Evolutionary conservation across 2,113 vertebrate genomes (phyloP), one percentile per base, ranked within the genome.

Genomic region (Barnardius zonarius): DNA sequence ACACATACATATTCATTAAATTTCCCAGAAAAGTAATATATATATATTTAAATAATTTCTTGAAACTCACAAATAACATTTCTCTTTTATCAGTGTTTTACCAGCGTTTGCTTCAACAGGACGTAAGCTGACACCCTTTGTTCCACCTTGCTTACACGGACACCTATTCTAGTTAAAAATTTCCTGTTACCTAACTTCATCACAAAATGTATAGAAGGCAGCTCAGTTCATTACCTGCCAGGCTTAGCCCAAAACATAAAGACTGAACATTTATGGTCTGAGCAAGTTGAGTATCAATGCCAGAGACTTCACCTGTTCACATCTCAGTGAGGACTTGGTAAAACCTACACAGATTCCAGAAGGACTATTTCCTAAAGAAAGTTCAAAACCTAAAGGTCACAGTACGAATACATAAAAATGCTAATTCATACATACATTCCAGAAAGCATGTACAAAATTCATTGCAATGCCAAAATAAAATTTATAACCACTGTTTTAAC

Each of bases 371-470:
- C 54, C 54, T 74, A 39, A 88, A 66, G 54, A 83, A 94, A 93
- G 41, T 92, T 90, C 70, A 86, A 86, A 86, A 72, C 7, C 68
- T 92, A 86, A 90, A 94, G 90, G 88, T 92, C 90, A 93, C 5
- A 68, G 74, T 88, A 70, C 48, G 63, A 94, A 94, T 83, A 86
- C 35, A 86, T 41, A 80, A 94, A 94, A 95, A 93, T 88, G 87
- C 41, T 95, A 95, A 96, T 91, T 70, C 27, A 80, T 12, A 51
- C 41, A 85, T 77, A 66, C 67, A 67, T 94, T 88, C 82, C 46
- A 79, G 87, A 91, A 90, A 52, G 35, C 83, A 94, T 83, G 33
- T 72, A 88, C 28, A 59, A 52, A 93, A 95, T 92, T 94, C 83
- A 93, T 39, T 83, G 76, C 90, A 88, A 44, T 83, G 76, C 43